These are phyloP conservation scores for Apogon talboti DNA, from an alignment of 2,797 vertebrate genomes.

Conservation along the genomic window DNA sequence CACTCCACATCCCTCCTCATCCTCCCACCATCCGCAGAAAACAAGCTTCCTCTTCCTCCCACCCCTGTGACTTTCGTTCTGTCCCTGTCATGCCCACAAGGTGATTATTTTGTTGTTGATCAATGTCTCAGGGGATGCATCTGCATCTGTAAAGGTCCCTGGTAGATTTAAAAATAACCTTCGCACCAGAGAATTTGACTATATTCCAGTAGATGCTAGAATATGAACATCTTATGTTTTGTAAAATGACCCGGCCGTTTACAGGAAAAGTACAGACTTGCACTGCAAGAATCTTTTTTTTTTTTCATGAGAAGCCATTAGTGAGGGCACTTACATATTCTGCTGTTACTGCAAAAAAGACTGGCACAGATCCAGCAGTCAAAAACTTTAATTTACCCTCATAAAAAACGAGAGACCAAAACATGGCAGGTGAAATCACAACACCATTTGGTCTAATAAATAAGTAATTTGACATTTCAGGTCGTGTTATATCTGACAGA, in stretches of 20 bases:
- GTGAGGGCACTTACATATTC: constrained; percentile 32
- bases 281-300: constrained; percentile 20
- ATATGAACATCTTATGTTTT: constrained; percentile 12
- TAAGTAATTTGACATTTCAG: constrained; percentile 53
- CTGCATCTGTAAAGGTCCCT: not conserved
- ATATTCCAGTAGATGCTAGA: constrained; percentile 5
- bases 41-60: constrained; percentile 21
- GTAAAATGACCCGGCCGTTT: not conserved
- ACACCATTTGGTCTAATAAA: constrained; percentile 43
- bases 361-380: constrained; percentile 17
- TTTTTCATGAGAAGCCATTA: constrained; percentile 46
- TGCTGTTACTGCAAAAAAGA: constrained; percentile 27
- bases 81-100: not conserved
- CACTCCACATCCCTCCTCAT: constrained; percentile 6
- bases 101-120: constrained; percentile 20
- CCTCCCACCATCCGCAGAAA: constrained; percentile 21
- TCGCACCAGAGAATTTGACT: not conserved
- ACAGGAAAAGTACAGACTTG: constrained; percentile 4
- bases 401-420: constrained; percentile 22
- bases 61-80: constrained; percentile 2
- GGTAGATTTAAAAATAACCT: constrained; percentile 1
- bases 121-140: constrained; percentile 6
- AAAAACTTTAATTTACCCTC: constrained; percentile 27
- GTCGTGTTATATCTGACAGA: constrained; percentile 29
- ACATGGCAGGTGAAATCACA: constrained; percentile 32